phyloP scores from a whole-genome alignment of 2,888 invertebrate species.

The Hermaeophaga mercurialis region DNA sequence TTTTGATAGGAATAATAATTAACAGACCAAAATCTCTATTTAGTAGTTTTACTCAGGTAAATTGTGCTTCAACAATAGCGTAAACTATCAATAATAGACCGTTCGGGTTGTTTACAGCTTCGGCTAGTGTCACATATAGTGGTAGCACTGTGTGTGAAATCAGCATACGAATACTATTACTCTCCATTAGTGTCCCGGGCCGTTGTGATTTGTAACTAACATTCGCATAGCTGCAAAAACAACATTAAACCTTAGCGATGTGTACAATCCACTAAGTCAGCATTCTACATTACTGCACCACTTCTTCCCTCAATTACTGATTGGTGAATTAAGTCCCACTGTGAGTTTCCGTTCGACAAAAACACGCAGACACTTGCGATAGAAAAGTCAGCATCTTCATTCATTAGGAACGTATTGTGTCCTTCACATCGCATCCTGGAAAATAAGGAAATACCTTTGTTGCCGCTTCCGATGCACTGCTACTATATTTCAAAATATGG shows the following conservation, averaged over 20 bases:
- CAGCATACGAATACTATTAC: slow-evolving; percentile 56
- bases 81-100: slow-evolving; percentile 45
- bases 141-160: slow-evolving; percentile 50
- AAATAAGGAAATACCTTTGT: not conserved
- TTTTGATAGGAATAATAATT: too few species aligned
- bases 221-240: slow-evolving; percentile 51
- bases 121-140: slow-evolving; percentile 44
- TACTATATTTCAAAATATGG: too few species aligned
- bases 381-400: not conserved
- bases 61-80: slow-evolving; percentile 41
- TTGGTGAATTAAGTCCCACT: slow-evolving; percentile 27
- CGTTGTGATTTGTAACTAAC: slow-evolving; percentile 54
- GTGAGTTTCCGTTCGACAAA: slow-evolving; percentile 13
- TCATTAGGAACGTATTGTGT: not conserved
- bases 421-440: not conserved
- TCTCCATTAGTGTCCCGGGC: slow-evolving; percentile 55
- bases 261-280: slow-evolving; percentile 40
- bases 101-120: slow-evolving; percentile 46
- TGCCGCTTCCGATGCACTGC: too few species aligned
- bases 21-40: slow-evolving; percentile 21
- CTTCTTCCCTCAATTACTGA: slow-evolving; percentile 34
- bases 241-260: slow-evolving; percentile 47
- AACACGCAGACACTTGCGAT: slow-evolving; percentile 1
- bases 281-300: slow-evolving; percentile 34
- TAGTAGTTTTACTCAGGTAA: slow-evolving; percentile 39